Evolutionary conservation across 2,888 invertebrate genomes (phyloP).

Genomic region (Philhelius pedissequus): DNA sequence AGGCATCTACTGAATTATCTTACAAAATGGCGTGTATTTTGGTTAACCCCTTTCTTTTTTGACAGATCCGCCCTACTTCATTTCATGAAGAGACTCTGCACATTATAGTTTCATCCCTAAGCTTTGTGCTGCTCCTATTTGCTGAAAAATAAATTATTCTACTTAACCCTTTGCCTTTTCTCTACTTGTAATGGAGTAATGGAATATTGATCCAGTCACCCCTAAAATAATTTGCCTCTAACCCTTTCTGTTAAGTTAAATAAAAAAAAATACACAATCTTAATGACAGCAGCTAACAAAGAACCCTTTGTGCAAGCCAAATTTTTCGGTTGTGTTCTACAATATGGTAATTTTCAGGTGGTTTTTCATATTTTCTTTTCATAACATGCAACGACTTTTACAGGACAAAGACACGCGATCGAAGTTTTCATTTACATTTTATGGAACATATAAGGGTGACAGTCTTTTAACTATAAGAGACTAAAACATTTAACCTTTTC

Average conservation of each 20-base stretch:
- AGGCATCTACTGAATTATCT: too few species aligned
- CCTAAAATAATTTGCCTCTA: neutral
- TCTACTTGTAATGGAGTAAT: neutral
- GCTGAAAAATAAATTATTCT: neutral
- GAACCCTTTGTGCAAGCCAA: conserved; percentile 5
- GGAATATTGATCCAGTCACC: conserved; percentile 12
- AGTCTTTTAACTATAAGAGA: conserved; percentile 61
- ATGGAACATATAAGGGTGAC: conserved; percentile 49
- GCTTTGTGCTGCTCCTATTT: neutral
- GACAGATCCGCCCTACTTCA: neutral
- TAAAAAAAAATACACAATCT: neutral
- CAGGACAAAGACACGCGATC: conserved; percentile 59
- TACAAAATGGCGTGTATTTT: neutral
- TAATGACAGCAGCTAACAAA: neutral
- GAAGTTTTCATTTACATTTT: conserved; percentile 55
- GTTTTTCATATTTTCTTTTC: conserved; percentile 12
- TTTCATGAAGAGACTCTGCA: neutral
- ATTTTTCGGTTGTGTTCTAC: neutral
- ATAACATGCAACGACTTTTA: conserved; percentile 43
- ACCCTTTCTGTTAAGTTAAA: conserved; percentile 11
- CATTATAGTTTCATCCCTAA: neutral
- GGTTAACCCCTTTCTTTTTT: neutral
- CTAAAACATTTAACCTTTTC: conserved; percentile 60
- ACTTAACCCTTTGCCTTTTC: neutral
- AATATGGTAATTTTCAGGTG: conserved; percentile 61